Evolutionary conservation across 1,140 invertebrate genomes (phyloP).

Genomic region (Semibalanus balanoides): DNA sequence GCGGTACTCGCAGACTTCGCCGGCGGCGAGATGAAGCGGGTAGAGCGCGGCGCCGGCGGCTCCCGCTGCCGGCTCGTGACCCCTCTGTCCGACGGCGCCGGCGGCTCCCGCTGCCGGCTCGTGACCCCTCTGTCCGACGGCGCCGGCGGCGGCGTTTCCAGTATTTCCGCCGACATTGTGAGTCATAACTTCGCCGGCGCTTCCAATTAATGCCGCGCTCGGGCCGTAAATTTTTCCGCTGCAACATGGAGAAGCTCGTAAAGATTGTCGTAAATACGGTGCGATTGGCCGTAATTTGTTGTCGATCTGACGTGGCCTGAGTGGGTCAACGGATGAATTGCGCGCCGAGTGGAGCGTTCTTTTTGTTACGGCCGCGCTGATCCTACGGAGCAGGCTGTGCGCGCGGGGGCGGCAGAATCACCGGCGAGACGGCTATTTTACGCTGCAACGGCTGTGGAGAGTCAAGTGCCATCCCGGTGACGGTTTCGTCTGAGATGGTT

Average conservation of each 20-base stretch:
- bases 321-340: neutral
- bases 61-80: neutral
- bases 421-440: neutral
- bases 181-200: neutral
- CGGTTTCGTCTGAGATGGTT: too few relatives aligned
- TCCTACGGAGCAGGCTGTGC: neutral
- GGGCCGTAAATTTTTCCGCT: neutral
- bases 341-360: neutral
- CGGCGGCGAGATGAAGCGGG: too few relatives aligned
- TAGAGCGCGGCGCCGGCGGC: neutral
- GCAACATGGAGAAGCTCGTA: neutral
- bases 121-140: neutral
- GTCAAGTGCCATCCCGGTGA: too few relatives aligned
- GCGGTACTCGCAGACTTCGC: too few relatives aligned
- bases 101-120: neutral
- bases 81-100: neutral
- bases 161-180: neutral
- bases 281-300: neutral
- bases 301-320: neutral
- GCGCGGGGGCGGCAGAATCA: too few relatives aligned
- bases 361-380: neutral
- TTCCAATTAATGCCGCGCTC: neutral
- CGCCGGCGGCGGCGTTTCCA: neutral
- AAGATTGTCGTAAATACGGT: neutral
- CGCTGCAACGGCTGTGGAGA: too few relatives aligned